A percentile compares a stretch with the other conserved stretches of the same genome.
phyloP scores from a whole-genome alignment of 1,140 invertebrate genomes.

The Pseudomyrmex pallidus region DNA sequence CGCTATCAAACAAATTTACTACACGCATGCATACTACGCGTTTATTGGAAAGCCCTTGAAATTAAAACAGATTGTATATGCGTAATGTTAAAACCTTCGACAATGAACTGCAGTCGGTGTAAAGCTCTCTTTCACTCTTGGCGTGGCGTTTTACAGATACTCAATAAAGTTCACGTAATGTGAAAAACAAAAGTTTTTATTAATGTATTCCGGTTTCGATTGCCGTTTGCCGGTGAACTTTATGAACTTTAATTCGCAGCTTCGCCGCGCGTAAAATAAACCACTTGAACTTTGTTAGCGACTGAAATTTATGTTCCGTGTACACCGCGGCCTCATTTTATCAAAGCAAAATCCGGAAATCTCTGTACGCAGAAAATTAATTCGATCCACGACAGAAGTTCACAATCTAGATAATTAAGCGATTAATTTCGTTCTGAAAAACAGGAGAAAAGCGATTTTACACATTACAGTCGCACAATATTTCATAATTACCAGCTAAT shows the following conservation, averaged over 20 bases:
- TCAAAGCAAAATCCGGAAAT: neutral
- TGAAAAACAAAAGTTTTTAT: slow-evolving; percentile 60
- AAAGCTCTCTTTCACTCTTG: slow-evolving; percentile 52
- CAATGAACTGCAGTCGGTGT: slow-evolving; percentile 29
- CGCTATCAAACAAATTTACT: slow-evolving; percentile 10
- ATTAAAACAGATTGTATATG: slow-evolving; percentile 59
- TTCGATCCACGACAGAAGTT: slow-evolving; percentile 27
- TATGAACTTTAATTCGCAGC: slow-evolving; percentile 29
- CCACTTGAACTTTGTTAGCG: slow-evolving; percentile 35
- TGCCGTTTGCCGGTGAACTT: neutral
- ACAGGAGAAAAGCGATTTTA: slow-evolving; percentile 28
- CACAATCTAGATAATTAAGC: slow-evolving; percentile 41
- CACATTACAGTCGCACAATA: neutral
- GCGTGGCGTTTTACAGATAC: neutral
- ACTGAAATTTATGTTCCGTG: slow-evolving; percentile 44
- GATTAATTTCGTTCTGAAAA: slow-evolving; percentile 30
- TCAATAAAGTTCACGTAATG: slow-evolving; percentile 45
- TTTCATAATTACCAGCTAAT: slow-evolving; percentile 37
- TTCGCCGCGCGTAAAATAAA: slow-evolving; percentile 29
- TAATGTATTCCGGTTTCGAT: slow-evolving; percentile 50
- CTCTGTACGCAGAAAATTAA: slow-evolving; percentile 48
- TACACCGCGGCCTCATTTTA: neutral
- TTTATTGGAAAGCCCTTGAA: slow-evolving; percentile 48
- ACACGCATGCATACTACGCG: slow-evolving; percentile 1
- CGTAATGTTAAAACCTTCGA: slow-evolving; percentile 44